phyloP scores from a whole-genome alignment of 1,140 invertebrate genomes.

The Cepaea nemoralis region DNA sequence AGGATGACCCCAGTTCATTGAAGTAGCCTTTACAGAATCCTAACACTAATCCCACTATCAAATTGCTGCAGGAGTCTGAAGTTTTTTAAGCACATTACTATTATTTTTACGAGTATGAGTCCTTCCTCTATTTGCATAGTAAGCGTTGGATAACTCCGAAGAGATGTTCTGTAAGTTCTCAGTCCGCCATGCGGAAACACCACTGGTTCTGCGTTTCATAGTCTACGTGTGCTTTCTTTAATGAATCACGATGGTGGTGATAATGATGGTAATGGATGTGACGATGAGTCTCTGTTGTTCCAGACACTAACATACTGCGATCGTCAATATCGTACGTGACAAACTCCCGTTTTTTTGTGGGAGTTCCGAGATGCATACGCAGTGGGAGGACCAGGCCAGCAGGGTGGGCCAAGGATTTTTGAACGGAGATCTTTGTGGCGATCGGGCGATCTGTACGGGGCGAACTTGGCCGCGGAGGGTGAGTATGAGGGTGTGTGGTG shows the following conservation, averaged over 20 bases:
- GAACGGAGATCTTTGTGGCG: slow-evolving; percentile 40
- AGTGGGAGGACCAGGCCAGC: neutral
- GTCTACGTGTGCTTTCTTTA: slow-evolving; percentile 57
- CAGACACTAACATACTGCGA: slow-evolving; percentile 47
- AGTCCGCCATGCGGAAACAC: slow-evolving; percentile 15
- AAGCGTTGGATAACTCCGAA: slow-evolving; percentile 38
- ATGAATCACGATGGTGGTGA: slow-evolving; percentile 64
- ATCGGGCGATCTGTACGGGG: slow-evolving; percentile 76
- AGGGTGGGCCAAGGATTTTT: neutral
- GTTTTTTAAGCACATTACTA: slow-evolving; percentile 51
- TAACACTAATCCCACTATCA: slow-evolving; percentile 86
- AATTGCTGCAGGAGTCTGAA: slow-evolving; percentile 71
- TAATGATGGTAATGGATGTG: slow-evolving; percentile 70
- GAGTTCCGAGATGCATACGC: neutral
- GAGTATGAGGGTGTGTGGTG: slow-evolving; percentile 83
- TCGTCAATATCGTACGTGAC: slow-evolving; percentile 65
- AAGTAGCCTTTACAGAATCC: slow-evolving; percentile 58
- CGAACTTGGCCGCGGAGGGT: slow-evolving; percentile 74
- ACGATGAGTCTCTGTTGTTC: slow-evolving; percentile 60
- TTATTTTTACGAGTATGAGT: slow-evolving; percentile 41
- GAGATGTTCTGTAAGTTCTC: slow-evolving; percentile 28
- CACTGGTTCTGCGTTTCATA: slow-evolving; percentile 54
- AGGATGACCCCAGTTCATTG: slow-evolving; percentile 60
- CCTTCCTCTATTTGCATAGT: slow-evolving; percentile 50
- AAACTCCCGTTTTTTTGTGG: slow-evolving; percentile 57